Percentiles rank a stretch among this genome's conserved stretches.
Conservation (phyloP, 2,888 invertebrate species). For the Scrobipalpa costella region DNA sequence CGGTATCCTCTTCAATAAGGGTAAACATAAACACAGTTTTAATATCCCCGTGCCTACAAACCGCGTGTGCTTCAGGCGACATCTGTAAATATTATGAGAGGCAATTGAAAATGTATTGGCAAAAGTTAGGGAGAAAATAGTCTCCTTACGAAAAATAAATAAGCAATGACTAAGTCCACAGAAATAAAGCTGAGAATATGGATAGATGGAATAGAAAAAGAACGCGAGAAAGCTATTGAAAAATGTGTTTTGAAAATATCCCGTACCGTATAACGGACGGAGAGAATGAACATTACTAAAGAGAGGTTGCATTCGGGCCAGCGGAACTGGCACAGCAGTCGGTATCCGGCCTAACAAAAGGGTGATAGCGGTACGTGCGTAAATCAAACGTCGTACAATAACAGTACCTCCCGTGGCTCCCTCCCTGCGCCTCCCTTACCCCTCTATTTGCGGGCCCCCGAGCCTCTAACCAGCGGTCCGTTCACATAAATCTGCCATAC, state of each 20-base stretch:
- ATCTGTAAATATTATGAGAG: conserved; percentile 15
- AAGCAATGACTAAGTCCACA: not conserved
- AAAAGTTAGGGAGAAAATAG: conserved; percentile 1
- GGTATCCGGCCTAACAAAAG: conserved; percentile 77
- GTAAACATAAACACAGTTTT: conserved; percentile 24
- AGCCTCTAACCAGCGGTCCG: conserved; percentile 63
- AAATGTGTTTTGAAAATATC: conserved; percentile 21
- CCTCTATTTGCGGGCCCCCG: conserved; percentile 60
- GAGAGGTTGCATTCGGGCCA: conserved; percentile 60
- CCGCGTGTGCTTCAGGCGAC: conserved; percentile 12
- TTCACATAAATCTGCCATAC: conserved; percentile 76
- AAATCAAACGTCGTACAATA: conserved; percentile 81
- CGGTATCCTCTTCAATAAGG: conserved; percentile 20
- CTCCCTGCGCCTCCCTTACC: conserved; percentile 57
- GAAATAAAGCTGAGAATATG: not conserved
- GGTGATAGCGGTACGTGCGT: conserved; percentile 80
- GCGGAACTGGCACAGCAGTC: conserved; percentile 74
- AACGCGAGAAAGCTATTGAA: conserved; percentile 15
- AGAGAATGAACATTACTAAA: conserved; percentile 48
- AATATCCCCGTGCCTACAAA: conserved; percentile 9
- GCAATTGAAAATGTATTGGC: conserved; percentile 15
- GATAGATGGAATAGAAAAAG: conserved; percentile 2
- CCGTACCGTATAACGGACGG: conserved; percentile 10
- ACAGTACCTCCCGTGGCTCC: conserved; percentile 67
- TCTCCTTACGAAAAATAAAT: not conserved